Percentiles rank a stretch among this genome's conserved stretches.
Conservation (phyloP, 2,797 vertebrate species). For the Gallinago solitaria region DNA sequence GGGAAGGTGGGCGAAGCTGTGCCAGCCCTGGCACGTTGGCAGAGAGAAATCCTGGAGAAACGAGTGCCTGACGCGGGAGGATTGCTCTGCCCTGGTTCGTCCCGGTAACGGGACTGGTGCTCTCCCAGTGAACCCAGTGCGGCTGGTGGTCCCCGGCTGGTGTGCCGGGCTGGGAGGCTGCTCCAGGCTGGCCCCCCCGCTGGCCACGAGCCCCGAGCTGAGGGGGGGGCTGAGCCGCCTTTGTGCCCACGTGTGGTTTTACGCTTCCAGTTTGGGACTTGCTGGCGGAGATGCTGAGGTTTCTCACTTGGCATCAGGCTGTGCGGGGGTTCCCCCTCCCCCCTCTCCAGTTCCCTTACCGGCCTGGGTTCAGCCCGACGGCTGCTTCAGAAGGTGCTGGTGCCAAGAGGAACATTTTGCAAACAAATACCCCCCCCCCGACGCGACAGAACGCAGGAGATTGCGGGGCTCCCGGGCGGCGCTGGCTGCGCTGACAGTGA, state of each 20-base stretch:
- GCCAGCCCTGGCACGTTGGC: background rate
- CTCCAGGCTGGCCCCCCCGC: background rate
- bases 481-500: background rate
- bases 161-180: background rate
- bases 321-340: background rate
- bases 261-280: background rate
- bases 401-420: constrained; percentile 10
- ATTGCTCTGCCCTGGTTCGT: background rate
- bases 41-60: background rate
- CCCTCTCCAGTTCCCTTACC: background rate
- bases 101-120: background rate
- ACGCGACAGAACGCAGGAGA: background rate
- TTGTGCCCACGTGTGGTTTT: fast-evolving
- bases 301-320: background rate
- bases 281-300: background rate
- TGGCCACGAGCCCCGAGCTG: fast-evolving
- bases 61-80: background rate
- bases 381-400: background rate
- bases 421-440: background rate
- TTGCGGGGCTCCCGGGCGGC: background rate
- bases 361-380: background rate
- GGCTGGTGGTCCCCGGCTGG: background rate
- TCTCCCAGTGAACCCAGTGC: background rate
- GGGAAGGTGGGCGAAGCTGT: background rate
- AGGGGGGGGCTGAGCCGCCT: background rate